Conservation (phyloP, 2,797 vertebrate genomes). For the Poecilia wingei region DNA sequence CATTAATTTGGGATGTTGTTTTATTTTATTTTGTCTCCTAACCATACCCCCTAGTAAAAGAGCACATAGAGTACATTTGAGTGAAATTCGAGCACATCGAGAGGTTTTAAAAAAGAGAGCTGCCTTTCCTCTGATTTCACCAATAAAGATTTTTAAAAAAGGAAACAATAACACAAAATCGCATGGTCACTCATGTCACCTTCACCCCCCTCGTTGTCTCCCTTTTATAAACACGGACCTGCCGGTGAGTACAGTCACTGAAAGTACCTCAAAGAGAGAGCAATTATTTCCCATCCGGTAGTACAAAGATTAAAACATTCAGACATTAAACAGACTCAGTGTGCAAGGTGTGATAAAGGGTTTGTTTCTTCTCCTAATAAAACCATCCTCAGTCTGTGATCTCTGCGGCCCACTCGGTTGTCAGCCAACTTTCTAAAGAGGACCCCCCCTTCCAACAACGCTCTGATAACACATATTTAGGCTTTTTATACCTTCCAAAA, state of each 20-base stretch:
- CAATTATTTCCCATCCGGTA: conserved; percentile 60
- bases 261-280: conserved; percentile 44
- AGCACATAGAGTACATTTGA: conserved; percentile 19
- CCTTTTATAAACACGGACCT: conserved; percentile 37
- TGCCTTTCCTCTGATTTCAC: conserved; percentile 35
- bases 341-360: conserved; percentile 65
- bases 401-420: conserved; percentile 55
- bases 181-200: conserved; percentile 60
- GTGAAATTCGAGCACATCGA: conserved; percentile 24
- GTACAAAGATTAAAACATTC: conserved; percentile 67
- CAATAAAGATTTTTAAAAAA: conserved; percentile 28
- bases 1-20: neutral
- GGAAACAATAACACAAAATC: conserved; percentile 17
- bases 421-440: conserved; percentile 68
- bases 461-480: conserved; percentile 74
- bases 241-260: conserved; percentile 23
- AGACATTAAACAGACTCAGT: conserved; percentile 59
- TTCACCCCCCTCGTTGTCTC: conserved; percentile 51
- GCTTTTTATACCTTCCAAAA: conserved; percentile 67
- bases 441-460: conserved; percentile 59
- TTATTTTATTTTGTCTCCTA: conserved; percentile 74
- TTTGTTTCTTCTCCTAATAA: conserved; percentile 60
- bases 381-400: conserved; percentile 68
- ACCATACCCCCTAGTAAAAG: neutral
- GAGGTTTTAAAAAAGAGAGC: neutral